Evolutionary conservation across 2,113 vertebrate genomes (phyloP).

Genomic region (Cyprinodon brontotheroides): DNA sequence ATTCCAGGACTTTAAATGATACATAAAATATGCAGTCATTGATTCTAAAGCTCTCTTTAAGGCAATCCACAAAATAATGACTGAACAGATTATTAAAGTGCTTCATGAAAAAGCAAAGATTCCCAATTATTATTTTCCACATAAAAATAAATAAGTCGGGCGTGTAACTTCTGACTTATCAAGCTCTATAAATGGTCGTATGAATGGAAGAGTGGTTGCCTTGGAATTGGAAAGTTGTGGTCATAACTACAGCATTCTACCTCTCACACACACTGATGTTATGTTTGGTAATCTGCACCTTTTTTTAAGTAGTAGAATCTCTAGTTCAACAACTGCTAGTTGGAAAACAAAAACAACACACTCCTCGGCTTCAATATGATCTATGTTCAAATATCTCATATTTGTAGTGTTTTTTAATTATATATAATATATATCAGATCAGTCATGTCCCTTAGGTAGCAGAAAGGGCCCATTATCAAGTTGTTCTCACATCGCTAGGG

Average conservation of each 20-base stretch:
- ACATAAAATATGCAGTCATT: too few relatives aligned
- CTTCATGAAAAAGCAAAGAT: neutral
- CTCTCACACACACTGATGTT: neutral
- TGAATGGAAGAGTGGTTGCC: neutral
- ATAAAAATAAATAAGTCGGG: neutral
- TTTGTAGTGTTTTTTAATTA: neutral
- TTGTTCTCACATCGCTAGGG: too few relatives aligned
- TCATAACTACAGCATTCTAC: neutral
- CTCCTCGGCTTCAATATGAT: neutral
- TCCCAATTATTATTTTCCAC: too few relatives aligned
- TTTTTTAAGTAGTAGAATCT: neutral
- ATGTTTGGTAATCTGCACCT: neutral
- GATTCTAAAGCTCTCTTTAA: too few relatives aligned
- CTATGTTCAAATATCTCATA: neutral
- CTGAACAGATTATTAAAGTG: neutral
- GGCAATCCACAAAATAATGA: too few relatives aligned
- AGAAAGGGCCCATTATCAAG: too few relatives aligned
- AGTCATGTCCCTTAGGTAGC: too few relatives aligned
- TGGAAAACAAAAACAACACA: neutral
- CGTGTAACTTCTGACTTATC: neutral
- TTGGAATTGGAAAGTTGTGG: neutral
- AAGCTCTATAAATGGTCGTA: neutral
- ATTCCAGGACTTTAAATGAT: neutral
- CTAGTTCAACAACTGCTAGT: neutral
- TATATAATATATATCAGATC: too few relatives aligned